These are phyloP conservation scores for Xestobium rufovillosum DNA, from an alignment of 2,888 invertebrate species.

Conservation along the genomic window DNA sequence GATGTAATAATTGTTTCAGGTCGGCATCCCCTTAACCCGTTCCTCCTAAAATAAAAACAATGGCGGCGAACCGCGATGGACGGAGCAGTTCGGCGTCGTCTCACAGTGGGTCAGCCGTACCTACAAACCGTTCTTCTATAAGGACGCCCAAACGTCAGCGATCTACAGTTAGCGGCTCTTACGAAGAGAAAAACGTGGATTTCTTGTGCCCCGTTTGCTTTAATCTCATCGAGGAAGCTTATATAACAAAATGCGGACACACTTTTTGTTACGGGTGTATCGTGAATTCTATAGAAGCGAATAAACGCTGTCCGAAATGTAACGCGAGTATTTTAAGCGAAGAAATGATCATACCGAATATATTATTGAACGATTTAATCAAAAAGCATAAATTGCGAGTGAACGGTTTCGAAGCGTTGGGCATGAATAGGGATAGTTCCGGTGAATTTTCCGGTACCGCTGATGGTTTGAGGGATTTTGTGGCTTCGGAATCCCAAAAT, in stretches of 20 bases:
- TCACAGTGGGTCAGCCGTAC: constrained; percentile 39
- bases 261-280: constrained; percentile 86
- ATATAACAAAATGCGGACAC: constrained; percentile 88
- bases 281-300: constrained; percentile 54
- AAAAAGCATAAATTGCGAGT: constrained; percentile 58
- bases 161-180: constrained; percentile 46
- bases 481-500: constrained; percentile 62
- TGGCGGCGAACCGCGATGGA: constrained; percentile 43
- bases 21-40: constrained; percentile 37
- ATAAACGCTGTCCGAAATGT: constrained; percentile 76
- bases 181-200: constrained; percentile 62
- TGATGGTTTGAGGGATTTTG: constrained; percentile 55
- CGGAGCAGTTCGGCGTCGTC: constrained; percentile 43
- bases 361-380: constrained; percentile 73
- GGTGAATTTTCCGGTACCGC: constrained; percentile 41
- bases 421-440: constrained; percentile 39
- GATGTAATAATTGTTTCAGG: constrained; percentile 60
- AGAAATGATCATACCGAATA: constrained; percentile 79
- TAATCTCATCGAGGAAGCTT: constrained; percentile 80
- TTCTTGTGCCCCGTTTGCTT: constrained; percentile 78
- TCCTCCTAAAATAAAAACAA: constrained; percentile 20
- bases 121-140: constrained; percentile 40
- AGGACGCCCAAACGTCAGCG: constrained; percentile 47
- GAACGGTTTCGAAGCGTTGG: constrained; percentile 43
- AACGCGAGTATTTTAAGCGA: constrained; percentile 60